A percentile compares a stretch with the other conserved stretches of the same genome.
These are phyloP conservation scores for Ceriagrion tenellum DNA, from an alignment of 2,888 invertebrate genomes.

Conservation along the genomic window DNA sequence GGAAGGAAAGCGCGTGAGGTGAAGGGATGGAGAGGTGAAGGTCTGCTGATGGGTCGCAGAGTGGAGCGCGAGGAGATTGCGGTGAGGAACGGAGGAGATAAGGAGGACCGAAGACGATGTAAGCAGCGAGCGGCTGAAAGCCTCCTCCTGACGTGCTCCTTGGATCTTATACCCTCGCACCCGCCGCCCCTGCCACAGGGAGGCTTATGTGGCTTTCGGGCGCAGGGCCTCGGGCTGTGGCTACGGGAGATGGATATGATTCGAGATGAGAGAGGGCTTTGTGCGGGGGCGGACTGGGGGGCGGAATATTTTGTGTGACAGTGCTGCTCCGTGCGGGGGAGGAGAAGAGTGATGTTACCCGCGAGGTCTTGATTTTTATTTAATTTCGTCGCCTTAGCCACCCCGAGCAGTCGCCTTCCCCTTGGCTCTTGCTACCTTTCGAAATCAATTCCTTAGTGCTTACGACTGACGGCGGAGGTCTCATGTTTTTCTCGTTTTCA, in stretches of 20 bases:
- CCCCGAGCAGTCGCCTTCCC: background rate
- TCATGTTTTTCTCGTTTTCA: background rate
- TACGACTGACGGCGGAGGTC: background rate
- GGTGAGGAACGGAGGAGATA: background rate
- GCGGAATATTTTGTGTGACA: constrained; percentile 24
- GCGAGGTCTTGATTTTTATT: constrained; percentile 21
- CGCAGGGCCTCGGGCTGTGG: background rate
- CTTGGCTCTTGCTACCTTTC: background rate
- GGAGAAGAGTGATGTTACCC: constrained; percentile 12
- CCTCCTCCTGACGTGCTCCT: constrained; percentile 23
- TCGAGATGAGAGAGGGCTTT: constrained; percentile 40
- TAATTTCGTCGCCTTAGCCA: background rate
- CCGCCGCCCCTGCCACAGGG: background rate
- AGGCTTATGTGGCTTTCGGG: constrained; percentile 43
- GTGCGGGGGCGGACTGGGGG: background rate
- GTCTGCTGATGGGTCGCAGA: background rate
- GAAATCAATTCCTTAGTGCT: background rate
- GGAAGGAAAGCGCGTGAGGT: background rate
- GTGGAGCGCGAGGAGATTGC: background rate
- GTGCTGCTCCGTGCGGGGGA: background rate
- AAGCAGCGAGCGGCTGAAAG: background rate
- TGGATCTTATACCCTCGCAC: background rate
- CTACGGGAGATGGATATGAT: constrained; percentile 33
- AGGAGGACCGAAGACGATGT: background rate
- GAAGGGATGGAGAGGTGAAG: background rate